A percentile compares a stretch with the other conserved stretches of the same genome.
Evolutionary conservation across 2,113 vertebrate species (phyloP).

Genomic region (Polypterus senegalus): DNA sequence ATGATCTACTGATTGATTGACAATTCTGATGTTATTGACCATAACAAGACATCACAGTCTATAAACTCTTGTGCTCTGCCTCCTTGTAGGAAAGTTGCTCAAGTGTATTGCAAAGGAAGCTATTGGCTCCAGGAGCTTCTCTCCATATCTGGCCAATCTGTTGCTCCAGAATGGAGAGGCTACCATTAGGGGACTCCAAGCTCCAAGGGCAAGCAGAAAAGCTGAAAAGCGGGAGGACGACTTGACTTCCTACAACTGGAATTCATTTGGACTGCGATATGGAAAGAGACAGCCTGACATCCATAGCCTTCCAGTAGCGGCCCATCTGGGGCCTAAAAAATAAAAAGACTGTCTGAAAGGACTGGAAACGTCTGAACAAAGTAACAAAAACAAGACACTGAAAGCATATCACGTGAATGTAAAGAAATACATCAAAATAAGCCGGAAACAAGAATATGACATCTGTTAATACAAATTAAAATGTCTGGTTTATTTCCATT

Average conservation of each 20-base stretch:
- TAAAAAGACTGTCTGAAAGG: neutral
- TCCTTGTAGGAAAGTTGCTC: too few relatives aligned
- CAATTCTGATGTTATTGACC: too few relatives aligned
- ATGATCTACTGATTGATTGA: too few relatives aligned
- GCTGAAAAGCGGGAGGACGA: constrained; percentile 37
- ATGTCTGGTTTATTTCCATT: neutral
- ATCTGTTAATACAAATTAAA: neutral
- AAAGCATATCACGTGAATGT: neutral
- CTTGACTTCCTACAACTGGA: constrained; percentile 49
- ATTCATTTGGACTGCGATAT: constrained; percentile 56
- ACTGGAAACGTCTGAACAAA: neutral
- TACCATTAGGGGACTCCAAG: constrained; percentile 12
- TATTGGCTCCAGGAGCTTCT: constrained; percentile 1
- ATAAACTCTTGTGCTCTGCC: too few relatives aligned
- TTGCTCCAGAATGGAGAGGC: constrained; percentile 10
- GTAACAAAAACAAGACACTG: neutral
- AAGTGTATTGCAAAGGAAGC: too few relatives aligned
- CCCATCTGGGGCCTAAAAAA: constrained; percentile 2
- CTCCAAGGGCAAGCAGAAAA: constrained; percentile 17
- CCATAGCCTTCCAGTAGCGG: neutral
- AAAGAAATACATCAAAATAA: neutral
- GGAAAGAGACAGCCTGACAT: constrained; percentile 31
- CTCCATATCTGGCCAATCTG: constrained; percentile 3
- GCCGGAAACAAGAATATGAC: neutral
- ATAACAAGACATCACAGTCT: too few relatives aligned